These are phyloP conservation scores for Cryptus armator DNA, from an alignment of 2,888 invertebrate species.

Conservation along the genomic window DNA sequence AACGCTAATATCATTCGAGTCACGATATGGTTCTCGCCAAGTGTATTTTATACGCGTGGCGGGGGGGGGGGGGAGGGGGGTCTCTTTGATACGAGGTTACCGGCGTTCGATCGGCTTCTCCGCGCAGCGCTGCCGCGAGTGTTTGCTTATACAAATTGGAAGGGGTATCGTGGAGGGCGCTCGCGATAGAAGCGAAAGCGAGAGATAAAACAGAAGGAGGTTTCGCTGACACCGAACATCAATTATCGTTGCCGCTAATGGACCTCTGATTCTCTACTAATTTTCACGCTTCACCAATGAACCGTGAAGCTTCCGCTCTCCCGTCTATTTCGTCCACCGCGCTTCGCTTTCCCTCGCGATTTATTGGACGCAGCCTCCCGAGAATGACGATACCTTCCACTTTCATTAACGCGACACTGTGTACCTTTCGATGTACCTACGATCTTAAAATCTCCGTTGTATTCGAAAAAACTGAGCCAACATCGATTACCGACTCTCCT, in stretches of 20 bases:
- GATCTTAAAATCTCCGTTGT: background rate
- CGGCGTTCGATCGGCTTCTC: slow-evolving; percentile 9
- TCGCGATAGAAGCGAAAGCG: background rate
- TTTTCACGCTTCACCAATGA: slow-evolving; percentile 70
- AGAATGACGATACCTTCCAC: slow-evolving; percentile 19
- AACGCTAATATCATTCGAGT: background rate
- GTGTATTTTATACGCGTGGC: background rate
- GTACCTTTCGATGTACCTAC: background rate
- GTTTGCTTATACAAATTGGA: slow-evolving; percentile 27
- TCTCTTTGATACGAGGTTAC: background rate
- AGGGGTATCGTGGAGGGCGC: background rate
- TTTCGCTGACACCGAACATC: slow-evolving; percentile 72
- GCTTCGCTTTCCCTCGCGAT: background rate
- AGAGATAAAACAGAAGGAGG: slow-evolving; percentile 45
- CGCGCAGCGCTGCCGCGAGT: background rate
- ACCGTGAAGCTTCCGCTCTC: slow-evolving; percentile 66
- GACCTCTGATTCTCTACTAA: slow-evolving; percentile 71
- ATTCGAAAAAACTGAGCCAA: background rate
- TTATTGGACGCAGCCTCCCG: slow-evolving; percentile 2
- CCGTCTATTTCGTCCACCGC: slow-evolving; percentile 1
- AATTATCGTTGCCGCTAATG: slow-evolving; percentile 73
- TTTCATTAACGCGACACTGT: slow-evolving; percentile 4
- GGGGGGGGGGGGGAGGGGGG: too few relatives aligned
- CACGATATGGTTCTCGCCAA: background rate
- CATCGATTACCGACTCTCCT: slow-evolving; percentile 3